Percentiles rank a stretch among this genome's conserved stretches.
Evolutionary conservation across 2,113 vertebrate species (phyloP).

Genomic region (Carlito syrichta): DNA sequence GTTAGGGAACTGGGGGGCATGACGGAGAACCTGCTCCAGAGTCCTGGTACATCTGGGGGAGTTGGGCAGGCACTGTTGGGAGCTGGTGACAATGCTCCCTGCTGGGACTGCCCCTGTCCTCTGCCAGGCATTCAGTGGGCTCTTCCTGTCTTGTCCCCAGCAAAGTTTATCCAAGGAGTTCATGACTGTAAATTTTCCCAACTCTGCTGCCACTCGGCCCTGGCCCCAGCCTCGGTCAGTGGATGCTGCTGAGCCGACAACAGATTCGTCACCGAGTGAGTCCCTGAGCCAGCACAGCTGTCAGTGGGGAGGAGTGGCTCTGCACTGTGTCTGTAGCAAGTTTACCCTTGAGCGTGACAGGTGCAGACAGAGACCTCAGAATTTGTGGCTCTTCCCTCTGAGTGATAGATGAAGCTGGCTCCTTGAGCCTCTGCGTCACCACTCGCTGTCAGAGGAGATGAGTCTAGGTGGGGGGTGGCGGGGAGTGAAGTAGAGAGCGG

Average conservation of each 20-base stretch:
- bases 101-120: not conserved
- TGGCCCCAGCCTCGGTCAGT: conserved; percentile 53
- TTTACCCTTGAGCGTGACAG: conserved; percentile 84
- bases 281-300: conserved; percentile 72
- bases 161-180: not conserved
- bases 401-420: conserved; percentile 78
- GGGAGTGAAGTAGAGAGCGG: not conserved
- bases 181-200: conserved; percentile 59
- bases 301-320: conserved; percentile 70
- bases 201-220: conserved; percentile 36
- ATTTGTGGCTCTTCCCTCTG: conserved; percentile 72
- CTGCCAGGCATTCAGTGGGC: not conserved
- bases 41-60: not conserved
- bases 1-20: not conserved
- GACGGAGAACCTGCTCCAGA: not conserved
- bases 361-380: conserved; percentile 72
- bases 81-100: not conserved
- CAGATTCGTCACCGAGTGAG: conserved; percentile 77
- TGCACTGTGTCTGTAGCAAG: conserved; percentile 5
- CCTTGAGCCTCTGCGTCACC: conserved; percentile 52
- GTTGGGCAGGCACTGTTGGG: not conserved
- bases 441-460: conserved; percentile 31
- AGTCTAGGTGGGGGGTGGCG: not conserved
- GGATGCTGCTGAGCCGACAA: conserved; percentile 77
- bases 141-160: not conserved